Evolutionary conservation across 2,797 vertebrate genomes (phyloP).

Genomic region (Coccyzus lansbergi): DNA sequence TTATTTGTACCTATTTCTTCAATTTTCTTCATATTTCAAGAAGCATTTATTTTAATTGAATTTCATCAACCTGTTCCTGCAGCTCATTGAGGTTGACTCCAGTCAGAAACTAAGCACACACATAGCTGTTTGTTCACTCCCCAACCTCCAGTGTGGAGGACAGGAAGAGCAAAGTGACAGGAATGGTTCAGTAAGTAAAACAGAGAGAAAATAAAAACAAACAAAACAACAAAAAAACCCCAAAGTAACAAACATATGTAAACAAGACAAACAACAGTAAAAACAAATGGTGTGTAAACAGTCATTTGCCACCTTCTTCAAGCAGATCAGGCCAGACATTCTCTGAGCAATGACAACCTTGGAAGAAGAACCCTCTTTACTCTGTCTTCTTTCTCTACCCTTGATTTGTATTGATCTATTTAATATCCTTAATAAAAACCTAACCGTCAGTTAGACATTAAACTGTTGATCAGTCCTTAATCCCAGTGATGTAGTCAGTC

Average conservation of each 20-base stretch:
- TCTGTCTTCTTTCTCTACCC: not conserved
- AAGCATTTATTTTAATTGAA: not conserved
- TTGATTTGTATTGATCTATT: not conserved
- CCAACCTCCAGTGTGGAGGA: fast-evolving
- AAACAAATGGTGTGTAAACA: not conserved
- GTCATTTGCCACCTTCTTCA: not conserved
- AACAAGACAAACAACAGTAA: not conserved
- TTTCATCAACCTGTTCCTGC: not conserved
- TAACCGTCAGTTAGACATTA: not conserved
- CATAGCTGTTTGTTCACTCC: not conserved
- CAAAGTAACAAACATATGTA: not conserved
- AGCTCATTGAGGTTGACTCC: not conserved
- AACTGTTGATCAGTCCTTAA: not conserved
- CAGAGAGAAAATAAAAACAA: not conserved
- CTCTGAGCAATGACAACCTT: not conserved
- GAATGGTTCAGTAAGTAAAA: not conserved
- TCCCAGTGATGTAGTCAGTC: not conserved
- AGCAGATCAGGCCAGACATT: not conserved
- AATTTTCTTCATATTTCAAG: not conserved
- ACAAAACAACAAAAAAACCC: not conserved
- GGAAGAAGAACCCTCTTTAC: not conserved
- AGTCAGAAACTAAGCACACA: not conserved
- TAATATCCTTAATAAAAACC: not conserved
- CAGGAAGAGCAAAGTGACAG: not conserved
- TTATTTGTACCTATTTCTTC: not conserved